Evolutionary conservation across 2,888 invertebrate genomes (phyloP), one percentile per base, ranked within the genome.

Genomic region (Phortica okadai): DNA sequence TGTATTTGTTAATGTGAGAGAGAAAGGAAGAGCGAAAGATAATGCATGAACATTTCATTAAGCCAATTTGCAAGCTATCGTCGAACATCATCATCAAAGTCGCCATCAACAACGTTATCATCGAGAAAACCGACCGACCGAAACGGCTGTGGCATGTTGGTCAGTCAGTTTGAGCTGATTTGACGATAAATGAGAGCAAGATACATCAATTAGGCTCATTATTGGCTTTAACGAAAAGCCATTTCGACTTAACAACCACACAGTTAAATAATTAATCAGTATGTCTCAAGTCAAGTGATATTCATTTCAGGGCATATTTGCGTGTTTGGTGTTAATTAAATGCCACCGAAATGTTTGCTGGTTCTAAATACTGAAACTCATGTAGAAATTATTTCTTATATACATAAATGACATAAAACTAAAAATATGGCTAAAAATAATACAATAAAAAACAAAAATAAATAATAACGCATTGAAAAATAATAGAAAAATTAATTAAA

Each of bases 1-100:
- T 14, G 6, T 11, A 6, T 50, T 50, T 3, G 10, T 11, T 50
- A 6, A 8, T 50, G 14, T 50, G 6, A 8, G 50, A 11, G 50
- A 14, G 50, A 14, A 50, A 14, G 50, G 10, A 14, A 50, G 50
- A 11, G 50, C 14, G 6, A 50, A 14, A 21, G 14, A 41, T 33
- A 41, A 25, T 33, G 59, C 16, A 59, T 33, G 64, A 64, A 64
- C 64, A 25, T 64, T 64, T 64, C 25, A 64, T 64, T 64, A 64
- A 64, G 64, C 64, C 64, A 64, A 64, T 64, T 64, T 33, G 41
- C 64, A 64, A 41, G 41, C 33, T 33, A 64, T 64, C 41, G 41
- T 0, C 25, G 41, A 64, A 64, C 16, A 21, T 21, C 33, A 64
- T 8, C 33, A 33, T 33, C 62, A 64, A 25, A 6, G 25, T 25